Evolutionary conservation across 2,113 vertebrate species (phyloP).

Genomic region (Piaya cayana): DNA sequence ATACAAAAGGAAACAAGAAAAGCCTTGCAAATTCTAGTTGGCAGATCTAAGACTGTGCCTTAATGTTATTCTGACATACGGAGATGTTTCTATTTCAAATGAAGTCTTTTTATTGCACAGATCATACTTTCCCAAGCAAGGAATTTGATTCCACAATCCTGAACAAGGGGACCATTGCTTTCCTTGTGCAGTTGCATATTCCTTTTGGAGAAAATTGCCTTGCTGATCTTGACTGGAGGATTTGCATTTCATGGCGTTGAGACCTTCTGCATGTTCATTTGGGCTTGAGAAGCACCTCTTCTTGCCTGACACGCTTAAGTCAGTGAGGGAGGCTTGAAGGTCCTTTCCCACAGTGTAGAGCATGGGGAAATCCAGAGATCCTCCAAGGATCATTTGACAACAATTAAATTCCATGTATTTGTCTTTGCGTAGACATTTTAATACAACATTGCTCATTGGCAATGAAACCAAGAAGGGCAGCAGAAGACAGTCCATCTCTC

Average conservation of each 20-base stretch:
- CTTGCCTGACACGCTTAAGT: not conserved
- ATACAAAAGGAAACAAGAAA: not conserved
- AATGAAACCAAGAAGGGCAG: not conserved
- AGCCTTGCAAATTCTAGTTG: not conserved
- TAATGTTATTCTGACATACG: not conserved
- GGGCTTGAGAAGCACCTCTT: not conserved
- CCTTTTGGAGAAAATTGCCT: not conserved
- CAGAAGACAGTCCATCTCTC: not conserved
- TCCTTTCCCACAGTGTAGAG: not conserved
- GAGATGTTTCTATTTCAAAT: slow-evolving; percentile 17
- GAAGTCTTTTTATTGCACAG: not conserved
- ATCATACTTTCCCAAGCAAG: not conserved
- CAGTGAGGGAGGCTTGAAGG: not conserved
- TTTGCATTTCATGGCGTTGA: not conserved
- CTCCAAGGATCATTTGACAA: not conserved
- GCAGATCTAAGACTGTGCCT: not conserved
- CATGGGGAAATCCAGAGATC: not conserved
- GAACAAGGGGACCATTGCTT: not conserved
- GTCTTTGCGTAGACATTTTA: not conserved
- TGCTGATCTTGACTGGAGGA: not conserved
- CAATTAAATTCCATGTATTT: not conserved
- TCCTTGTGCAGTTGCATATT: not conserved
- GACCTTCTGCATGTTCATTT: not conserved
- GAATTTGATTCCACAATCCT: not conserved
- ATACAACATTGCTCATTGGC: not conserved